Evolutionary conservation across 2,888 invertebrate genomes (phyloP).

Genomic region (Yponomeuta malinellus): DNA sequence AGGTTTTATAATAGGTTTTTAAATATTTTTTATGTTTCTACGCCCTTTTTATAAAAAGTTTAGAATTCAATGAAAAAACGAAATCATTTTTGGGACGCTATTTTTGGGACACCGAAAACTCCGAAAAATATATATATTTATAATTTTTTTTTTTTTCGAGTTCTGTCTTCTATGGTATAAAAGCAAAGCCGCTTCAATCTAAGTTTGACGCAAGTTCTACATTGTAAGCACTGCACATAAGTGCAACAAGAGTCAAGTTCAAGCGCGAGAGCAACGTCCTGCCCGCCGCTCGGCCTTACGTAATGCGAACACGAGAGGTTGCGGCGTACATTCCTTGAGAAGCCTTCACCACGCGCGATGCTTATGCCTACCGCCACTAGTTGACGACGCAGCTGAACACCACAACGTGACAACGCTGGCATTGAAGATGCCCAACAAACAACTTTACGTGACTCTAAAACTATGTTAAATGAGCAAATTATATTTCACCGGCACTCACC

Average conservation of each 20-base stretch:
- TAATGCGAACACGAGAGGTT: constrained; percentile 36
- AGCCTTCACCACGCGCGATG: constrained; percentile 27
- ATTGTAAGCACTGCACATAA: background rate
- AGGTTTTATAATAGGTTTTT: too few species aligned
- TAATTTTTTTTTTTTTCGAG: too few species aligned
- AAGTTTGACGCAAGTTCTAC: too few species aligned
- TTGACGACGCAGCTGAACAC: background rate
- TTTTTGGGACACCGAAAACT: too few species aligned
- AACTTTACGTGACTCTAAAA: background rate
- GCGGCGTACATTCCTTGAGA: constrained; percentile 37
- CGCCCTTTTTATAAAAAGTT: too few species aligned
- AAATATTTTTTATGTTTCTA: too few species aligned
- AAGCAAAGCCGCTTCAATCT: too few species aligned
- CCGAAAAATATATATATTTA: too few species aligned
- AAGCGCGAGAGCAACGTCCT: constrained; percentile 66
- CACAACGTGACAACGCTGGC: background rate
- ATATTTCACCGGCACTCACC: constrained; percentile 36
- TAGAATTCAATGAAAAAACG: too few species aligned
- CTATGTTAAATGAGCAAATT: constrained; percentile 1
- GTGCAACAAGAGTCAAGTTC: constrained; percentile 41
- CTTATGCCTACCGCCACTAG: constrained; percentile 26
- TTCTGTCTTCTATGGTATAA: too few species aligned
- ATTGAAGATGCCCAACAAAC: background rate
- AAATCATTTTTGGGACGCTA: too few species aligned
- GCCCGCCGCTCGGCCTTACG: constrained; percentile 41